Base-by-base conservation (phyloP, 2,113 vertebrate species). In the Cnemophilus loriae region DNA sequence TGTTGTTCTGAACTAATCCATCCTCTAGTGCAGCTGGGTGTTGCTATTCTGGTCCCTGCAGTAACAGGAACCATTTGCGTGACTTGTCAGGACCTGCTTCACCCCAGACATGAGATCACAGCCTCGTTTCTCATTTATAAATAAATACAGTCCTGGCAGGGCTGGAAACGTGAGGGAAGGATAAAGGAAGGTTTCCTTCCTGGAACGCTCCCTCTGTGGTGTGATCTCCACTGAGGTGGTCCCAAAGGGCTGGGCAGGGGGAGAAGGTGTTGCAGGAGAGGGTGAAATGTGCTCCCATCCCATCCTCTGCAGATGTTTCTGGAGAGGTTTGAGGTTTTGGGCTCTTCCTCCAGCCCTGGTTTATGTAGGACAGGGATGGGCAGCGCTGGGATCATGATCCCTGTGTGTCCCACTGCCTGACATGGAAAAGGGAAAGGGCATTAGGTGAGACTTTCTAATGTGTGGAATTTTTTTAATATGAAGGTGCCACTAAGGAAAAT, bases 1-100 rank as follows among this genome's bases (percentile, higher is more conserved):
- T 7, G 69, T 22, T 55, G 69, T 59, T 70, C 73, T 92, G 84
- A 20, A 42, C 30, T 7, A n/a, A 80, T 23, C 76, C 30, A 0
- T 32, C 53, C 9, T 0, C 50, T 4, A 2, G 8, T 30, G 23
- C 5, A 53, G 68, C 63, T 80, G 83, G n/a, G 0, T 73, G 75
- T 49, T 80, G 76, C 89, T 88, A 21, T 86, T 86, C 73, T 64
- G 63, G 46, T 90, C 67, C 89, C 76, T 71, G 56, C 44, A n/a
- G 86, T 11, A 49, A 44, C 59, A 16, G 63, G 67, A 88, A 53
- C 63, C 0, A 0, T 49, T 69, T 41, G 50, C 0, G 1, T 60
- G 89, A 33, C 46, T 86, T 52, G 20, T 69, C 83, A 60, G 89
- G 42, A 74, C 73, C 87, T 41, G 87, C 92, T 86, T 37, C 50